These are phyloP conservation scores for Cheilosia scutellata DNA, from an alignment of 2,888 invertebrate genomes.

Conservation along the genomic window DNA sequence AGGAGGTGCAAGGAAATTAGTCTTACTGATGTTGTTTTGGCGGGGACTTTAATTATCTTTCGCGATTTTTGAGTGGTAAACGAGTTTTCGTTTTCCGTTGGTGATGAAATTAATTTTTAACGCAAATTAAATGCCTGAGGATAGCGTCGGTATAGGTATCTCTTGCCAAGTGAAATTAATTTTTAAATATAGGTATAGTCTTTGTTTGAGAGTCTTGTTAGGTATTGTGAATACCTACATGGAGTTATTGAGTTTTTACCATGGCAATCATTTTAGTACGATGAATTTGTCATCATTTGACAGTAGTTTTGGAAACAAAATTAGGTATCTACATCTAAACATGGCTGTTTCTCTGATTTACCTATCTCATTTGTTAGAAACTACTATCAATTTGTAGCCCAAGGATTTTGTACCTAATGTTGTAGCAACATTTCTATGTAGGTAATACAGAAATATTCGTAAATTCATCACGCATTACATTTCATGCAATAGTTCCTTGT, in stretches of 20 bases:
- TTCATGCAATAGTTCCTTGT: no score
- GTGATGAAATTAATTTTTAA: slow-evolving; percentile 25
- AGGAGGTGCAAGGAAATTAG: slow-evolving; percentile 23
- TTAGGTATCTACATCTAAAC: no score
- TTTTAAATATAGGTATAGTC: not conserved
- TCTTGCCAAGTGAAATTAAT: slow-evolving; percentile 6
- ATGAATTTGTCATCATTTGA: no score
- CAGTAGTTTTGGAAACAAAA: no score
- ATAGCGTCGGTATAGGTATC: not conserved
- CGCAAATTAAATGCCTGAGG: slow-evolving; percentile 11
- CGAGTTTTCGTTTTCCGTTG: slow-evolving; percentile 1
- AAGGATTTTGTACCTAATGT: no score
- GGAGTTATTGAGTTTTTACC: not conserved
- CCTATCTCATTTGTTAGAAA: no score
- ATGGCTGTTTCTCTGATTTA: no score
- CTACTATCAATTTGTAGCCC: no score
- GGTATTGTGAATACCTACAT: not conserved
- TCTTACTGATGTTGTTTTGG: slow-evolving; percentile 2
- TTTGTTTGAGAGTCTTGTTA: not conserved
- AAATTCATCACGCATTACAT: no score
- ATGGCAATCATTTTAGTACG: not conserved
- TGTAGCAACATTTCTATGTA: no score
- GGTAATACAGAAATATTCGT: no score
- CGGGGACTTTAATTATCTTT: slow-evolving; percentile 33
- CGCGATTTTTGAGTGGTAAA: slow-evolving; percentile 21